Conservation (phyloP, 2,113 vertebrate species). For the Callaeas wilsoni region DNA sequence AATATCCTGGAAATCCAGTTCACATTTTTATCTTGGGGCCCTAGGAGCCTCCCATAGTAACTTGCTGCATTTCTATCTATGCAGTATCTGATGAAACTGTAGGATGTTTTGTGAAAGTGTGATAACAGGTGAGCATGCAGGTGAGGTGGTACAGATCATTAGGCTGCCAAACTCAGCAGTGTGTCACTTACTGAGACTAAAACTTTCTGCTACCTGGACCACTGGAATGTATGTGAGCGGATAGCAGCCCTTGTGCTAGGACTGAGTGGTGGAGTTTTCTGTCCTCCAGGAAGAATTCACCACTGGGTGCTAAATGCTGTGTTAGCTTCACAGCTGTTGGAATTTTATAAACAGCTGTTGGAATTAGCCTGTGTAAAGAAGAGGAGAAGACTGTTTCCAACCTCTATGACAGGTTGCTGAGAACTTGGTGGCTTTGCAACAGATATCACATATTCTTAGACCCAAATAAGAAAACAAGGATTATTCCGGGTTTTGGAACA, state of each 20-base stretch:
- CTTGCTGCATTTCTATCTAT: not conserved
- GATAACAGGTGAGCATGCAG: not conserved
- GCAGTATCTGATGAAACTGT: not conserved
- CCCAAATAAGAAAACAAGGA: not conserved
- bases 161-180: not conserved
- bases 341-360: not conserved
- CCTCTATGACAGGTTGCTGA: not conserved
- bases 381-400: not conserved
- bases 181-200: not conserved
- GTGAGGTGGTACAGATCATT: not conserved
- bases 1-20: not conserved
- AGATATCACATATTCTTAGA: not conserved
- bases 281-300: not conserved
- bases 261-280: not conserved
- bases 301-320: not conserved
- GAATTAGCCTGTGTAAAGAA: not conserved
- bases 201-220: not conserved
- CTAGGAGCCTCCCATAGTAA: not conserved
- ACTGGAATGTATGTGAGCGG: slow-evolving; percentile 9
- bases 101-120: not conserved
- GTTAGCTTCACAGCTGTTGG: not conserved
- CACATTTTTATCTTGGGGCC: not conserved
- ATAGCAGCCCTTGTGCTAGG: not conserved
- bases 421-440: not conserved
- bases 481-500: not conserved